Evolutionary conservation across 2,113 vertebrate genomes (phyloP), one percentile per base, ranked within the genome.

Genomic region (Peromyscus californicus): DNA sequence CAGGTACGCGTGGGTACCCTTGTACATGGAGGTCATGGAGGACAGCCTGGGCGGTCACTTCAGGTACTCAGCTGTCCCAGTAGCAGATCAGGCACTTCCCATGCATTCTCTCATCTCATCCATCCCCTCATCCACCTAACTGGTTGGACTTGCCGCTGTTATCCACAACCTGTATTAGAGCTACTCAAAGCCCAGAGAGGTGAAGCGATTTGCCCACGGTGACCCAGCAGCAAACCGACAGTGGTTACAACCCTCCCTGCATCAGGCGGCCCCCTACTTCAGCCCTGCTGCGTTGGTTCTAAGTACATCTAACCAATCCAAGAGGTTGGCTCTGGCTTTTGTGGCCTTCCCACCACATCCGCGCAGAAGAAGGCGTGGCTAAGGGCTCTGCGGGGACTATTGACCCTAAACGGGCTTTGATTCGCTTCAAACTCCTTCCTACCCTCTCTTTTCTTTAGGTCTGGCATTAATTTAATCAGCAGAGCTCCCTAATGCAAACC

Each of bases 391-490:
- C 65, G 63, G 10, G n/a, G 59, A 80, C 74, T 13, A 86, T 1
- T 31, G 69, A 69, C 48, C 48, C 48, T 17, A 51, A 84, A 96
- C n/a, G 31, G 0, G 45, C 69, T 61, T 89, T 72, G 85, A 79
- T 91, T 82, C 91, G 65, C 89, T 85, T 74, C 39, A 79, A 88
- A 88, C 83, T 72, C 85, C 89, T 63, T 48, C 72, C 82, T 96
- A 42, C 3, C 19, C 36, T 39, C 21, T 29, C 48, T n/a, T 70
- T 29, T 91, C 72, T 74, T 91, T 83, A 4, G 51, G 65, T 90
- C 97, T 96, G 97, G 95, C 84, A 92, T 96, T 89, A 57, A 95
- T 97, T 96, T 97, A 90, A 96, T 94, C 6, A 0, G 91, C 45
- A 54, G 83, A 90, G 39, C 63, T 89, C 76, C 82, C 83, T 97